phyloP scores from a whole-genome alignment of 1,140 invertebrate species.

The Bombus confusus region DNA sequence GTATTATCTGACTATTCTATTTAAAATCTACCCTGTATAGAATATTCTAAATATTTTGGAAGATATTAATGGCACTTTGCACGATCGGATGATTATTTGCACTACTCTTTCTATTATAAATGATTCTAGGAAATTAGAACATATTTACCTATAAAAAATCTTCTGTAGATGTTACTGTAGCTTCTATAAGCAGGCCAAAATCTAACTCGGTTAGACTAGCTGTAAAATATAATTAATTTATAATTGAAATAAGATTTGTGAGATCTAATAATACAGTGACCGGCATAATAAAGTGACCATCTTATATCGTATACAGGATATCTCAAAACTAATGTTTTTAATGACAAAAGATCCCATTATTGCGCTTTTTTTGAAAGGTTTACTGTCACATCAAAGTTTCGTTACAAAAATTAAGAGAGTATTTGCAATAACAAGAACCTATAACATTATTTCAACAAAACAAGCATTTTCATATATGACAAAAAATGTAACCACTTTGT shows the following conservation, averaged over 20 bases:
- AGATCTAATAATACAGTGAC: conserved; percentile 21
- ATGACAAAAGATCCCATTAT: too few species aligned
- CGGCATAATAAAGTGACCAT: too few species aligned
- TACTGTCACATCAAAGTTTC: too few species aligned
- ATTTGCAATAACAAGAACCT: too few species aligned
- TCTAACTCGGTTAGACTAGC: conserved; percentile 91
- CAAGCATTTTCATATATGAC: too few species aligned
- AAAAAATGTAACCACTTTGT: too few species aligned
- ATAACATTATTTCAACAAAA: too few species aligned
- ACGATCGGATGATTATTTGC: not conserved
- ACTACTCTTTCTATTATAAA: conserved; percentile 24
- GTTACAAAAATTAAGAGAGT: too few species aligned
- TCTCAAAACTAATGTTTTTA: too few species aligned
- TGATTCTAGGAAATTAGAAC: not conserved
- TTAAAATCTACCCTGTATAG: not conserved
- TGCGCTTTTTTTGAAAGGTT: too few species aligned
- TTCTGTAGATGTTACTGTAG: conserved; percentile 86
- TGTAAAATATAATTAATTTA: conserved; percentile 68
- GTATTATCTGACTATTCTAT: not conserved
- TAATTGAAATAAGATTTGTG: conserved; percentile 1
- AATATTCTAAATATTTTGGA: not conserved
- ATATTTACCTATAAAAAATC: conserved; percentile 79
- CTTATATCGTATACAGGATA: too few species aligned
- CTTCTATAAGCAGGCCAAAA: conserved; percentile 91
- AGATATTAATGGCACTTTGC: conserved; percentile 48